Conservation (phyloP, 1,140 invertebrate genomes). For the Diploscapter pachys region DNA sequence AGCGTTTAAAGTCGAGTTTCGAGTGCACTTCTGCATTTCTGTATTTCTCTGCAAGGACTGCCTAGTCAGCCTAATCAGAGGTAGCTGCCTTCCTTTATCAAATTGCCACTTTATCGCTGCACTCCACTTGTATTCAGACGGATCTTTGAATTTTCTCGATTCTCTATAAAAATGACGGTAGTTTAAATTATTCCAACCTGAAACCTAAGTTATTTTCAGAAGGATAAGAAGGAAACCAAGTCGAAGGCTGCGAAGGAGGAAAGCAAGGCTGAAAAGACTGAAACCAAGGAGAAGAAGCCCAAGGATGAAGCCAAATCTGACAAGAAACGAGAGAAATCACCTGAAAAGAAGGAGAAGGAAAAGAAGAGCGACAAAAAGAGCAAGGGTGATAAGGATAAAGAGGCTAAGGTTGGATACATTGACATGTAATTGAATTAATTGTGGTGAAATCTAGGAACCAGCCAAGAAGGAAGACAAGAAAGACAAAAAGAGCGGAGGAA, state of each 20-base stretch:
- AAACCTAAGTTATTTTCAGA: background rate
- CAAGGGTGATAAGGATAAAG: slow-evolving; percentile 29
- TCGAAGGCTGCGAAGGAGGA: slow-evolving; percentile 34
- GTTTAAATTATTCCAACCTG: no score
- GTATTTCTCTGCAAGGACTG: no score
- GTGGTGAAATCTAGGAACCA: background rate
- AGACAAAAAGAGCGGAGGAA: slow-evolving; percentile 31
- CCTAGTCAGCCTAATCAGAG: no score
- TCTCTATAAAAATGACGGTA: no score
- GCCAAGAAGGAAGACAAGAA: slow-evolving; percentile 38
- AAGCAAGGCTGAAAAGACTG: slow-evolving; percentile 21
- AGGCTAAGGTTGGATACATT: slow-evolving; percentile 9
- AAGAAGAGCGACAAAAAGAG: slow-evolving; percentile 32
- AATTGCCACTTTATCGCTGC: no score
- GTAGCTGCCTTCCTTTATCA: no score
- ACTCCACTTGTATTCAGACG: no score
- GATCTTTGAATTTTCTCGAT: no score
- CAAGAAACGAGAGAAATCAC: slow-evolving; percentile 25
- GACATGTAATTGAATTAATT: no score
- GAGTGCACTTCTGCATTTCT: no score
- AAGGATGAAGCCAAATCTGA: slow-evolving; percentile 37
- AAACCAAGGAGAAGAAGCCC: slow-evolving; percentile 14
- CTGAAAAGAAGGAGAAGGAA: slow-evolving; percentile 16
- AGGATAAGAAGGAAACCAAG: slow-evolving; percentile 28
- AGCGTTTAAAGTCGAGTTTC: no score